phyloP scores from a whole-genome alignment of 2,797 vertebrate genomes.

The Gobio occitaniae region DNA sequence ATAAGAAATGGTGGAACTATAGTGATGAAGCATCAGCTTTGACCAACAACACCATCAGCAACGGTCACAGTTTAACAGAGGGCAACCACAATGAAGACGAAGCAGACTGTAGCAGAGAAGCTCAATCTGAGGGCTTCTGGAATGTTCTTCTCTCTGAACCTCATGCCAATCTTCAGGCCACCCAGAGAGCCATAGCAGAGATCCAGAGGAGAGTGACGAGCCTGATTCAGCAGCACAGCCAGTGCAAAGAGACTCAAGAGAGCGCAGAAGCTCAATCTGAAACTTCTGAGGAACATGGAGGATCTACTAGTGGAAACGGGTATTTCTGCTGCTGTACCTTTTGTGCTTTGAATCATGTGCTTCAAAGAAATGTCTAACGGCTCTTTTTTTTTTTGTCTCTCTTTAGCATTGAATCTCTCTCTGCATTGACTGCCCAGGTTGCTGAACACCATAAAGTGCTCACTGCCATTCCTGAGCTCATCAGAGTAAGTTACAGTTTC shows the following conservation, averaged over 20 bases:
- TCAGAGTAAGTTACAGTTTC: conserved; percentile 81
- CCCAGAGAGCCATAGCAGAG: conserved; percentile 76
- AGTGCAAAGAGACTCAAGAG: conserved; percentile 46
- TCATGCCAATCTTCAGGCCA: conserved; percentile 83
- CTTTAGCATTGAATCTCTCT: conserved; percentile 74
- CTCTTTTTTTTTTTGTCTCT: background rate
- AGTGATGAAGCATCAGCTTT: conserved; percentile 9
- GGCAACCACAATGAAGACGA: background rate
- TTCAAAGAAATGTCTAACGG: conserved; percentile 16
- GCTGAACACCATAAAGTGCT: conserved; percentile 81
- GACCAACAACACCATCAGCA: background rate
- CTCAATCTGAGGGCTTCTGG: conserved; percentile 59
- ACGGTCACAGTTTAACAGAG: background rate
- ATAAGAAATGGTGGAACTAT: conserved; percentile 88
- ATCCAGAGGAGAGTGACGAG: conserved; percentile 82
- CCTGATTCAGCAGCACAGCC: conserved; percentile 86
- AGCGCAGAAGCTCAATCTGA: conserved; percentile 47
- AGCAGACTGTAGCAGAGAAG: background rate
- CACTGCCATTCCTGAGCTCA: conserved; percentile 79
- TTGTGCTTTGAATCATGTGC: background rate
- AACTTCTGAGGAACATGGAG: conserved; percentile 30
- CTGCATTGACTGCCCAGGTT: conserved; percentile 84
- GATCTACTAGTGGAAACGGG: conserved; percentile 50
- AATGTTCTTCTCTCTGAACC: conserved; percentile 82
- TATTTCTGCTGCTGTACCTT: conserved; percentile 50